Conservation (phyloP, 1,140 invertebrate genomes). For the Drosophila eugracilis region DNA sequence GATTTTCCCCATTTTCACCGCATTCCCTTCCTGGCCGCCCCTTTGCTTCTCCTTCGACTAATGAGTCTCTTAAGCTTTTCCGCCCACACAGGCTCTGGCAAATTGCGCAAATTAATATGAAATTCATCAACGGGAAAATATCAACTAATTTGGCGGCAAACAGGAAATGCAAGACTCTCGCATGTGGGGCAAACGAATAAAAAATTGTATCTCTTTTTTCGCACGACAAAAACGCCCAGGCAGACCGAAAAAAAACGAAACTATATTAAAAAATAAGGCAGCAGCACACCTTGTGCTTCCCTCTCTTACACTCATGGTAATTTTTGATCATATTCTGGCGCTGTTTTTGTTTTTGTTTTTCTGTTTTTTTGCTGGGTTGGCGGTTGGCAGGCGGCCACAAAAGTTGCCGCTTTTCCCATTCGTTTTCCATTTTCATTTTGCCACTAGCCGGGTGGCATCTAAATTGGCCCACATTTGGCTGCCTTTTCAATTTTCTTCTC, state of each 20-base stretch:
- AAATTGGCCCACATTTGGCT: constrained; percentile 72
- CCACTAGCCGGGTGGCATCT: constrained; percentile 67
- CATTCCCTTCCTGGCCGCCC: not conserved
- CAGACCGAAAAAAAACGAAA: not conserved
- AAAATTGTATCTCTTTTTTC: constrained; percentile 55
- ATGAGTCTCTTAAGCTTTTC: constrained; percentile 24
- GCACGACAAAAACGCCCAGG: constrained; percentile 49
- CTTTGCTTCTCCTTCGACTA: not conserved
- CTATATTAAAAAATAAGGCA: not conserved
- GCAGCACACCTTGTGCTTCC: constrained; percentile 55
- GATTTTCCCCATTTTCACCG: constrained; percentile 41
- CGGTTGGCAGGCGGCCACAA: constrained; percentile 68
- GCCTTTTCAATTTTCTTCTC: constrained; percentile 29
- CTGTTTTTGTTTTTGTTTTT: constrained; percentile 30
- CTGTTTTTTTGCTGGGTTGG: constrained; percentile 60
- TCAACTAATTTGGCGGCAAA: constrained; percentile 66
- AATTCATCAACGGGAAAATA: constrained; percentile 62
- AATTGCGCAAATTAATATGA: constrained; percentile 74
- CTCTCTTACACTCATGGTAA: constrained; percentile 29
- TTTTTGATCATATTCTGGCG: constrained; percentile 44
- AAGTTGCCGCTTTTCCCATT: constrained; percentile 37
- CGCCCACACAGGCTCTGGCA: constrained; percentile 22
- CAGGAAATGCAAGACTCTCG: constrained; percentile 69
- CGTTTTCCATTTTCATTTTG: constrained; percentile 32
- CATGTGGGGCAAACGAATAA: constrained; percentile 59